A percentile compares a stretch with the other conserved stretches of the same genome.
Evolutionary conservation across 2,113 vertebrate species (phyloP).

Genomic region (Mormyrus iriodes): DNA sequence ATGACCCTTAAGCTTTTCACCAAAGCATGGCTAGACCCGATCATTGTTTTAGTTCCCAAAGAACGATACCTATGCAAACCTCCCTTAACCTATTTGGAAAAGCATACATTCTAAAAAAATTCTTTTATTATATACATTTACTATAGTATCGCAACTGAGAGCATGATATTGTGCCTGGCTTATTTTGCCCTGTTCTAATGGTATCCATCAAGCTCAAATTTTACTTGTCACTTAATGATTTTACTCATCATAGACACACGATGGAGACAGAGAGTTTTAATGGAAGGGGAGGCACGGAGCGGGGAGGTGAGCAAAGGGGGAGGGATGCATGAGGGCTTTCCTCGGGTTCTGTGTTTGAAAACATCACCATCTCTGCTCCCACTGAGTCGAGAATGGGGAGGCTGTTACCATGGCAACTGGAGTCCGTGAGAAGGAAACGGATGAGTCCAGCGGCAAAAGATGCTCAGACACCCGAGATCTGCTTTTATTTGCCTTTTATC

Average conservation of each 20-base stretch:
- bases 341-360: constrained; percentile 10
- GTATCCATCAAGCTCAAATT: background rate
- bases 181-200: background rate
- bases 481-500: background rate
- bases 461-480: background rate
- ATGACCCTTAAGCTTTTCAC: background rate
- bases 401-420: background rate
- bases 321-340: background rate
- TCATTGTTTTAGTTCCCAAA: background rate
- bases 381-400: background rate
- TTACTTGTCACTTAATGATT: background rate
- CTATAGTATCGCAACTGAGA: background rate
- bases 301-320: background rate
- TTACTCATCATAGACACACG: constrained; percentile 13
- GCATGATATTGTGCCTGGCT: background rate
- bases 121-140: background rate
- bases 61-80: too few species aligned
- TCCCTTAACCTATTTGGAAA: too few species aligned
- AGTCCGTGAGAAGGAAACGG: background rate
- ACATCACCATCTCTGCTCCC: constrained; percentile 8
- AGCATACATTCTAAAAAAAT: too few species aligned
- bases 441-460: background rate
- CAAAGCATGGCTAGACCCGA: background rate
- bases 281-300: background rate
- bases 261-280: background rate